A percentile compares a stretch with the other conserved stretches of the same genome.
Evolutionary conservation across 1,140 invertebrate genomes (phyloP).

Genomic region (Thaumatotibia leucotreta): DNA sequence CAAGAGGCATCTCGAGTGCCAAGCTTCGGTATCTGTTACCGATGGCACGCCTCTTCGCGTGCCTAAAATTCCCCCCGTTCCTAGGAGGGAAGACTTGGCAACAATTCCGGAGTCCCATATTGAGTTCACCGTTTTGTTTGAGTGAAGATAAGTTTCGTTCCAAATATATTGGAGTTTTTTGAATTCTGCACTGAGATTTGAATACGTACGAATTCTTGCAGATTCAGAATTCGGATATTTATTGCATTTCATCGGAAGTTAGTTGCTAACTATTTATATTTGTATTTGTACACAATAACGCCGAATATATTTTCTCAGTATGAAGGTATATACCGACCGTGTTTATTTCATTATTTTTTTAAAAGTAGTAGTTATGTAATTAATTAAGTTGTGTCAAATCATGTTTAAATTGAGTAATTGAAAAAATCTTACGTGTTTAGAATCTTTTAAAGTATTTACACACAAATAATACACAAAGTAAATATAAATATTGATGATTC

Average conservation of each 20-base stretch:
- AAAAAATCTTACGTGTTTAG: no score
- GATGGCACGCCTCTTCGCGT: conserved; percentile 35
- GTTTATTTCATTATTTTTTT: no score
- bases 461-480: no score
- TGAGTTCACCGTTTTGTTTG: conserved; percentile 47
- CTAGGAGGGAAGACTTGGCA: conserved; percentile 45
- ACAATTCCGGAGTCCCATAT: conserved; percentile 46
- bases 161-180: conserved; percentile 39
- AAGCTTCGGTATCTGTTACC: conserved; percentile 47
- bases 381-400: no score
- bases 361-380: no score
- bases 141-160: conserved; percentile 29
- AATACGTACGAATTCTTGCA: neutral
- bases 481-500: no score
- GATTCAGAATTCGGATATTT: neutral
- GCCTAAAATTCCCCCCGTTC: conserved; percentile 25
- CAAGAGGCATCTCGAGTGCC: conserved; percentile 43
- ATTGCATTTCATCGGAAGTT: neutral
- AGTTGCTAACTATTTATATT: no score
- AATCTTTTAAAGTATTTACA: no score
- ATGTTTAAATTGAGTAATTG: no score
- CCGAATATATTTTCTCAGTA: no score
- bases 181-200: neutral
- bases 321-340: no score
- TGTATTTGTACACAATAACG: no score